phyloP scores from a whole-genome alignment of 1,140 invertebrate genomes.

The Pseudomyrmex cubaensis region DNA sequence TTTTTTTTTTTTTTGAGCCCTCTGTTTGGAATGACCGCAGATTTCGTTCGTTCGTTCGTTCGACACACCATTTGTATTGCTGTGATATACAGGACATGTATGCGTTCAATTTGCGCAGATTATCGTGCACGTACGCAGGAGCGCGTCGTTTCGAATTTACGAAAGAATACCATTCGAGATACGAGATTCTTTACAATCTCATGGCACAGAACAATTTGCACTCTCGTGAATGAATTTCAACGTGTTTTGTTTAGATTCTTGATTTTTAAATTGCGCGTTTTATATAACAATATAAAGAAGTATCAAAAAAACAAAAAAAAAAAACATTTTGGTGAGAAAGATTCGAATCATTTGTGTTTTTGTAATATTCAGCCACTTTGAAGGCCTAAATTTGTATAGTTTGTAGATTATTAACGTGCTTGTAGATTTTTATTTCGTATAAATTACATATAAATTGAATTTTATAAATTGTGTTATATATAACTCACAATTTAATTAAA shows the following conservation, averaged over 20 bases:
- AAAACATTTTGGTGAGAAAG: no score
- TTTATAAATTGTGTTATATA: no score
- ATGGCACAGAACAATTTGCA: not conserved
- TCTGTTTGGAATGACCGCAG: slow-evolving; percentile 81
- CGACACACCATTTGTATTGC: slow-evolving; percentile 76
- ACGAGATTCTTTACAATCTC: not conserved
- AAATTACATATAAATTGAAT: no score
- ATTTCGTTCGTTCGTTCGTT: slow-evolving; percentile 79
- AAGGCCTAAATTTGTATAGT: no score
- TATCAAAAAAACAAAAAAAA: no score
- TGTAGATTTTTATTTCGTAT: no score
- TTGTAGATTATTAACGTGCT: no score
- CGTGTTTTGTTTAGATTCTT: slow-evolving; percentile 16
- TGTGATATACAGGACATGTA: slow-evolving; percentile 68
- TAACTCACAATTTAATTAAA: no score
- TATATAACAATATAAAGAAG: not conserved
- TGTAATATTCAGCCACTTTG: no score
- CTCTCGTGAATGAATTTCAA: not conserved
- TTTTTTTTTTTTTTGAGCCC: slow-evolving; percentile 62
- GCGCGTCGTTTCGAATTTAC: slow-evolving; percentile 13
- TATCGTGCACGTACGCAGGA: slow-evolving; percentile 35
- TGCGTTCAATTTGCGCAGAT: slow-evolving; percentile 41
- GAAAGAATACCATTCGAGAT: not conserved
- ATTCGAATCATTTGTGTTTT: no score
- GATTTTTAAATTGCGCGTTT: not conserved